Conservation (phyloP, 2,888 invertebrate species). For the Hydraecia micacea region DNA sequence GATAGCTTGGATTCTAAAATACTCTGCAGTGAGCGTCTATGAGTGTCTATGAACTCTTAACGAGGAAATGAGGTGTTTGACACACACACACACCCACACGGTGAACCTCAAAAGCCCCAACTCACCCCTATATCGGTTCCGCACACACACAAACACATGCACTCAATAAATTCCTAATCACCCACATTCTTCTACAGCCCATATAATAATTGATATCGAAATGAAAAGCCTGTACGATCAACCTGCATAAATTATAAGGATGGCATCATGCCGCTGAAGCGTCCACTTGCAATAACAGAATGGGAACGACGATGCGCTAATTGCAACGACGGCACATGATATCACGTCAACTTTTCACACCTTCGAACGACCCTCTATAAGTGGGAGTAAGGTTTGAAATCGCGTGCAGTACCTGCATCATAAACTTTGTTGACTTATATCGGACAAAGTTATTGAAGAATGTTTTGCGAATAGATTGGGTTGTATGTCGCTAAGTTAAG, state of each 20-base stretch:
- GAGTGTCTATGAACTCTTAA: background rate
- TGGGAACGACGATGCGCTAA: conserved; percentile 70
- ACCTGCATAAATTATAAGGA: conserved; percentile 55
- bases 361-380: background rate
- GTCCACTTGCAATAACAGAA: conserved; percentile 68
- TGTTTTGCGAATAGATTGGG: conserved; percentile 41
- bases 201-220: conserved; percentile 32
- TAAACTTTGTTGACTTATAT: conserved; percentile 59
- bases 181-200: conserved; percentile 20
- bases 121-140: background rate
- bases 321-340: conserved; percentile 68
- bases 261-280: conserved; percentile 43
- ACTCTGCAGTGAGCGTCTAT: background rate
- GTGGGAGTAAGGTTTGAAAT: conserved; percentile 35
- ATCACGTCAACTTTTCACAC: conserved; percentile 46
- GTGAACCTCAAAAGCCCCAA: background rate
- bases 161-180: conserved; percentile 32
- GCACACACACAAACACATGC: background rate
- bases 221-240: conserved; percentile 39
- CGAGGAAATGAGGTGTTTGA: background rate
- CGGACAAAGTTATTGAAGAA: conserved; percentile 63
- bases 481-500: conserved; percentile 25
- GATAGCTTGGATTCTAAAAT: background rate
- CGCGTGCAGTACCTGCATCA: conserved; percentile 21
- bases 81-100: background rate